Evolutionary conservation across 2,888 invertebrate genomes (phyloP).

Genomic region (Halictus ligatus): DNA sequence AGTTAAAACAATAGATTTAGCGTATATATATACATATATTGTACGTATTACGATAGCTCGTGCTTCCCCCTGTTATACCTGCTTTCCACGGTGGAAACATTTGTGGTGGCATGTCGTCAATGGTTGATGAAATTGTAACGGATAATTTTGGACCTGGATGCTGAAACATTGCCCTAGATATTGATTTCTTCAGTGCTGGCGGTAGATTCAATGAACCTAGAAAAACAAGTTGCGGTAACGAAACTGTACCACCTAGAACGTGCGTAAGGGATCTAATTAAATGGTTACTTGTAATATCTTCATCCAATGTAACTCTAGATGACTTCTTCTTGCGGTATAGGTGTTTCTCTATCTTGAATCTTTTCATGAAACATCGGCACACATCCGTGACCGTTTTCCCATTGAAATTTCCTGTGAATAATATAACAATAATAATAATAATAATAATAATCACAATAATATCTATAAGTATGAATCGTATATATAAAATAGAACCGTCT

Average conservation of each 20-base stretch:
- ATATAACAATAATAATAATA: background rate
- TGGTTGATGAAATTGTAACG: conserved; percentile 71
- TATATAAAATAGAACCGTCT: background rate
- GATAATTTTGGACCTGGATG: conserved; percentile 76
- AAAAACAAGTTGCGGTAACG: background rate
- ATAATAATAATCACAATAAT: background rate
- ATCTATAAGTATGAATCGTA: conserved; percentile 19
- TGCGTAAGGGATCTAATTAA: background rate
- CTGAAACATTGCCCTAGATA: conserved; percentile 81
- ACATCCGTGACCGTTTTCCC: conserved; percentile 86
- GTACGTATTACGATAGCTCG: background rate
- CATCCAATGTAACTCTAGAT: conserved; percentile 73
- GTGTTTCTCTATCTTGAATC: conserved; percentile 87
- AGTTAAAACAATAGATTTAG: conserved; percentile 20
- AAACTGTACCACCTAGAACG: background rate
- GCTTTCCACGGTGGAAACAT: conserved; percentile 79
- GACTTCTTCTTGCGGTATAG: conserved; percentile 75
- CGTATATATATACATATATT: background rate
- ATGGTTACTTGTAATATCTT: conserved; percentile 73
- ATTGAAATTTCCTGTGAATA: conserved; percentile 86
- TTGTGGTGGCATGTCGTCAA: conserved; percentile 71
- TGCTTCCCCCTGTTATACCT: conserved; percentile 66
- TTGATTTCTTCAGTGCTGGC: conserved; percentile 80
- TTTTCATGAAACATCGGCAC: conserved; percentile 87
- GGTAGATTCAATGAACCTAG: conserved; percentile 81